These are phyloP conservation scores for Phacellophora camtschatica DNA, from an alignment of 30 jellyfish, hydroid and myxozoan genomes.

Conservation along the genomic window DNA sequence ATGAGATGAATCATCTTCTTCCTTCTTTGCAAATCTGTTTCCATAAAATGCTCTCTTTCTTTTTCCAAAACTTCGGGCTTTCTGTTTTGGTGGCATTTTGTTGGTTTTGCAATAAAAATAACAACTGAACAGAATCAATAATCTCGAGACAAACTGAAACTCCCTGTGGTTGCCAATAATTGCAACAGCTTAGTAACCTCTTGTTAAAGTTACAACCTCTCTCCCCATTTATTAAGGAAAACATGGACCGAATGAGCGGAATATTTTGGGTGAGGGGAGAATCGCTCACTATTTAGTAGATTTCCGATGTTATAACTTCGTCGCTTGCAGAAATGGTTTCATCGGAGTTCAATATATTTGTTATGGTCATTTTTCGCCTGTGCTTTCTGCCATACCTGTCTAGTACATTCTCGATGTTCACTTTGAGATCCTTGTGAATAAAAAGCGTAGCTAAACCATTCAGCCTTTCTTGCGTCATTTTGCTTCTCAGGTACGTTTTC, in stretches of 20 bases:
- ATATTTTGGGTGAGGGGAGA: too few species aligned
- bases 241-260: too few species aligned
- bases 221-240: too few species aligned
- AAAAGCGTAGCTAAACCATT: slow-evolving; percentile 14
- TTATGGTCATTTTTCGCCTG: neutral
- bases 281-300: too few species aligned
- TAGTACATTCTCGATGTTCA: neutral
- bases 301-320: too few species aligned
- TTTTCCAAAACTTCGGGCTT: neutral
- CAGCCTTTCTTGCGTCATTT: slow-evolving; percentile 26
- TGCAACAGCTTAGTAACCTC: neutral
- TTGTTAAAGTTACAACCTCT: neutral
- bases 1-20: neutral
- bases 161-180: neutral
- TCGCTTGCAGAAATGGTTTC: too few species aligned
- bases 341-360: neutral
- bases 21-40: neutral
- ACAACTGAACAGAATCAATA: neutral
- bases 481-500: slow-evolving; percentile 10
- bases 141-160: neutral
- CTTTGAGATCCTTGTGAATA: slow-evolving; percentile 7
- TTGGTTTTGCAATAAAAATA: too few species aligned
- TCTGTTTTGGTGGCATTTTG: neutral
- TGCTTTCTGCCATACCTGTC: neutral
- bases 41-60: neutral